Base-by-base conservation (phyloP, 2,888 invertebrate species). In the Rapana venosa region DNA sequence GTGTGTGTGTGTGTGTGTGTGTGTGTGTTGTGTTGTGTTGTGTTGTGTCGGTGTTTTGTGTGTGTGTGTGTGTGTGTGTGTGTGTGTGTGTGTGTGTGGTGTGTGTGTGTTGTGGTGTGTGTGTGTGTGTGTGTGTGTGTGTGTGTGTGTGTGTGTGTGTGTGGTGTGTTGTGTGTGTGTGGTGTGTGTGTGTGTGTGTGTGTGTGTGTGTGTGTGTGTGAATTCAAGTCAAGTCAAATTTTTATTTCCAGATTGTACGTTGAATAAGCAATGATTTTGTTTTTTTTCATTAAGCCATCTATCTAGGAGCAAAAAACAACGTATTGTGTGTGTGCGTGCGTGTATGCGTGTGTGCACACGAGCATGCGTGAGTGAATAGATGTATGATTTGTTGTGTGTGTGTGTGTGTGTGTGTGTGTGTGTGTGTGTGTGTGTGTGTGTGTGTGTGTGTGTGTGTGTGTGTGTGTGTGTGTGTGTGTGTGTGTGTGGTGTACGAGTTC, bases 381-480 rank as follows among this genome's bases (percentile, higher is more conserved):
- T 15, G 58, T 15, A 15, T 15, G 58, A 13, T 8, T 58, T 8
- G 8, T 8, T 58, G 58, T 58, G 58, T 58, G 58, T 58, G 58
- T 58, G 58, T 58, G 58, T 58, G 58, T 58, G 58, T n/a, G 58
- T 58, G 58, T 58, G 58, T 58, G 58, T 58, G 58, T 58, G 15
- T 15, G 58, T 61, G 61, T 1, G 2, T 61, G 74, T 6, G 74
- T 74, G 74, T 74, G 74, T 74, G 22, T 74, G 74, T 74, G 74
- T 74, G 74, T 74, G 74, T 74, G 74, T 74, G 22, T 74, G 74
- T 74, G 74, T 74, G 74, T 74, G 74, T 74, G 74, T 74, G 74
- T 74, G 74, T 61, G 74, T 74, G 74, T 74, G 74, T 74, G 74
- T 77, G 30, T 77, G 30, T 77, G 30, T 77, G 30, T 77, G 77